Evolutionary conservation across 2,797 vertebrate genomes (phyloP), one percentile per base, ranked within the genome.

Genomic region (Botia almorhae): DNA sequence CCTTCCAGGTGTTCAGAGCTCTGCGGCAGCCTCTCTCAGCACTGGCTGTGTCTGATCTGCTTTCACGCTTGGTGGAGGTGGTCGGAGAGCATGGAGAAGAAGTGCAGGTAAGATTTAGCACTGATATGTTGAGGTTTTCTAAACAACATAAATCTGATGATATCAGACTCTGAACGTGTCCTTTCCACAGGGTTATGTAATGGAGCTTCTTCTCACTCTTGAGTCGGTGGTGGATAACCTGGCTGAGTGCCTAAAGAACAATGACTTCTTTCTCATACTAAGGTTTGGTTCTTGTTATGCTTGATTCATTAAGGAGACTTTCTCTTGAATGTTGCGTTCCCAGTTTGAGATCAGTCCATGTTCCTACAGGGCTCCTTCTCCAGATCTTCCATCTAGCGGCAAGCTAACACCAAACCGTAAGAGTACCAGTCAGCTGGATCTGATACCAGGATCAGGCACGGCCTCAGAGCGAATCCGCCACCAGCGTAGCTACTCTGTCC

Each of bases 21-120:
- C 93, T 99, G 69, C 96, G 96, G 74, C 97, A 98, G 78, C 98
- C 98, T 0, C 95, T 99, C 73, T 99, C 98, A 58, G 96, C 97
- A 51, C 96, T 98, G 0, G 97, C 97, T 0, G 92, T 99, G 69
- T 96, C 97, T 3, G 98, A 99, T 89, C 93, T 99, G 84, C 94
- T 99, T 10, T 99, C 98, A 0, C 96, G 98, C 46, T 86, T 99
- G 53, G 97, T 99, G 1, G 98, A 99, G 90, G 97, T 99, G 87
- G 97, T 99, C 21, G 98, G 98, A 86, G 98, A 99, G 81, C 97
- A 98, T 0, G 97, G 98, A 46, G 98, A 99, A 56, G 98, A 99
- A 85, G 96, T 99, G 88, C 98, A 99, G 96, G 98, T 98, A 26
- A 70, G 79, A 17, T 16, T 48, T n/a, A 11, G 11, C 0, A 19